These are phyloP conservation scores for Calameuta pallipes DNA, from an alignment of 2,888 invertebrate species.

Conservation along the genomic window DNA sequence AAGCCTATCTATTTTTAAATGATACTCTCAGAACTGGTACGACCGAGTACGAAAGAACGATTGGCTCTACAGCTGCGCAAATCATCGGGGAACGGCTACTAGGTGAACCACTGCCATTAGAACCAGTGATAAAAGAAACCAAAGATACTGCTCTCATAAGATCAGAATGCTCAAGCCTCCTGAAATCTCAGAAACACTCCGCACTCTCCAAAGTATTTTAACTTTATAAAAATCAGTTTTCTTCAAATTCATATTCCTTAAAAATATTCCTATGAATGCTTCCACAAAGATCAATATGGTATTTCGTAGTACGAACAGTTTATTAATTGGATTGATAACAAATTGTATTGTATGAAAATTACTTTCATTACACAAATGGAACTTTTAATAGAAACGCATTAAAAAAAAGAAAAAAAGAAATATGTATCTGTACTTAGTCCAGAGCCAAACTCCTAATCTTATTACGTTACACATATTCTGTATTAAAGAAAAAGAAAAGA, in stretches of 20 bases:
- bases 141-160: conserved; percentile 27
- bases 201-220: conserved; percentile 32
- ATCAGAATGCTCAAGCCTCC: conserved; percentile 35
- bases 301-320: not conserved
- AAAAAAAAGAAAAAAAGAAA: not conserved
- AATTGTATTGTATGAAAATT: not conserved
- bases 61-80: conserved; percentile 38
- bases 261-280: not conserved
- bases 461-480: not conserved
- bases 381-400: not conserved
- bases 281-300: not conserved
- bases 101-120: conserved; percentile 33
- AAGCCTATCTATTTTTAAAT: not conserved
- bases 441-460: not conserved
- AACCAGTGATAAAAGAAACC: conserved; percentile 25
- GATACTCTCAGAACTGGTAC: conserved; percentile 44
- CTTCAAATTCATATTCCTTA: not conserved
- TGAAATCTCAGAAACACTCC: conserved; percentile 25
- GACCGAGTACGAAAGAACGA: conserved; percentile 43
- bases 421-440: not conserved
- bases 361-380: not conserved
- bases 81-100: conserved; percentile 33
- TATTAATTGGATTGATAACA: not conserved
- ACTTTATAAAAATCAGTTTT: not conserved
- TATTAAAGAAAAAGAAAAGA: not conserved